Conservation (phyloP, 2,888 invertebrate genomes). For the Furcula furcula region DNA sequence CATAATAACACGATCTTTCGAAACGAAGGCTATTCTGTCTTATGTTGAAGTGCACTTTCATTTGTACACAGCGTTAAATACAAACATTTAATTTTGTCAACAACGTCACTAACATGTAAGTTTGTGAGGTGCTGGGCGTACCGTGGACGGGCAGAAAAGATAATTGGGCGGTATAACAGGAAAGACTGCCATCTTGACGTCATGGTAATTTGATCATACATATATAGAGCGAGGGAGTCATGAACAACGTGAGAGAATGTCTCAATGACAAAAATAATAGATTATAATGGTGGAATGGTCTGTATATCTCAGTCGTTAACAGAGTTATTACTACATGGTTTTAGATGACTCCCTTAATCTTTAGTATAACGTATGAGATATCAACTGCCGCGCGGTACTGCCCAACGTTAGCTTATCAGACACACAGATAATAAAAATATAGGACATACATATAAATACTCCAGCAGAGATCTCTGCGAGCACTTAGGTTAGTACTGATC, state of each 20-base stretch:
- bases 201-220: no score
- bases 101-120: conserved; percentile 67
- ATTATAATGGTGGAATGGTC: no score
- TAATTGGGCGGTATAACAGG: not conserved
- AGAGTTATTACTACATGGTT: no score
- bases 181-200: conserved; percentile 1
- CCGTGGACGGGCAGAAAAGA: conserved; percentile 33
- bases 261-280: no score
- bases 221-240: no score
- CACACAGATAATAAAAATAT: conserved; percentile 73
- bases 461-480: conserved; percentile 69
- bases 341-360: no score
- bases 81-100: conserved; percentile 71
- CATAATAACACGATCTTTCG: conserved; percentile 74
- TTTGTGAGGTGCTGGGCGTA: conserved; percentile 51
- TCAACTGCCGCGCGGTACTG: conserved; percentile 50
- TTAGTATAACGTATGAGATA: no score
- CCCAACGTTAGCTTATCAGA: conserved; percentile 67
- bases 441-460: conserved; percentile 75
- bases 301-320: no score
- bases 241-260: no score
- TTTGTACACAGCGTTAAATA: conserved; percentile 80
- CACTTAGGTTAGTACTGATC: conserved; percentile 67
- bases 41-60: conserved; percentile 78
- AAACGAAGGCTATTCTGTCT: conserved; percentile 71